phyloP scores from a whole-genome alignment of 2,113 vertebrate species.

The Vidua macroura region DNA sequence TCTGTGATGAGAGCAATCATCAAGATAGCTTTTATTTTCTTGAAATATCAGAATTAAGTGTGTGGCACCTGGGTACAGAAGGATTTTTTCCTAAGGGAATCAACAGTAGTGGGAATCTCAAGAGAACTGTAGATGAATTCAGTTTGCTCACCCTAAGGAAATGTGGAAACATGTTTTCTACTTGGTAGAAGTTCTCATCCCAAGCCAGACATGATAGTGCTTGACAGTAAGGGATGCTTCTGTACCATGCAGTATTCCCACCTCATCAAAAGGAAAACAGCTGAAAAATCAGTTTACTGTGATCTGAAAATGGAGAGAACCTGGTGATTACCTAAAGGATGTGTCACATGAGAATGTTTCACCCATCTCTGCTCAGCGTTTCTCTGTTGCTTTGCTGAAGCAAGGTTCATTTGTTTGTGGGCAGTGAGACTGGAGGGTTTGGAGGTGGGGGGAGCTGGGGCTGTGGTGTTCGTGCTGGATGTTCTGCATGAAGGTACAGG shows the following conservation, averaged over 20 bases:
- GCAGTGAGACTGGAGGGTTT: not conserved
- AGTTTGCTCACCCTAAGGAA: not conserved
- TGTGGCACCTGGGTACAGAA: not conserved
- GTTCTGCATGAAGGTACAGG: rapidly evolving
- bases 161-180: not conserved
- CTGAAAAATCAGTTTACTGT: not conserved
- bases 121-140: not conserved
- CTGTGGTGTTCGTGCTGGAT: not conserved
- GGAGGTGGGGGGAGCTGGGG: not conserved
- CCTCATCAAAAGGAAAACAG: not conserved
- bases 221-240: not conserved
- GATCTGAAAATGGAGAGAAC: not conserved
- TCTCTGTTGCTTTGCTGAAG: not conserved
- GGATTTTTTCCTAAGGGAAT: not conserved
- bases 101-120: not conserved
- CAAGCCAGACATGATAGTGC: not conserved
- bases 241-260: not conserved
- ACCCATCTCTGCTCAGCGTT: not conserved
- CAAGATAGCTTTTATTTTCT: not conserved
- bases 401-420: not conserved
- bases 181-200: not conserved
- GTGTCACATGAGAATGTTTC: not conserved
- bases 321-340: not conserved
- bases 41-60: not conserved
- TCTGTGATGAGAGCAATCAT: not conserved